Conservation (phyloP, 2,113 vertebrate genomes). For the Leptobrachium ailaonicum region DNA sequence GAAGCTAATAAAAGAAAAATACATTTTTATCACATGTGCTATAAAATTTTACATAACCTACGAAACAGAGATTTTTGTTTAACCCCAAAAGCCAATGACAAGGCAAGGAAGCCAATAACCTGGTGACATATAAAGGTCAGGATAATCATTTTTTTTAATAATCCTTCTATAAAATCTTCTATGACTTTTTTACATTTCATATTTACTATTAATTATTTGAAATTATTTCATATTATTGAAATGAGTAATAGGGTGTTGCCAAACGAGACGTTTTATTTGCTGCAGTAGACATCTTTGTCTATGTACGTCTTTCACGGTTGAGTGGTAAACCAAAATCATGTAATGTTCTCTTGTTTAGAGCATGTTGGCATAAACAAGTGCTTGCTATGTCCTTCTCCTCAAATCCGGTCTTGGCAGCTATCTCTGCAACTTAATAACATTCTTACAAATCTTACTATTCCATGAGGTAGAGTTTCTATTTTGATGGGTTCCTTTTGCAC, state of each 20-base stretch:
- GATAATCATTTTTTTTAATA: no score
- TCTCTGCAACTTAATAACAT: constrained; percentile 17
- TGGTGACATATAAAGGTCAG: no score
- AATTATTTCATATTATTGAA: neutral
- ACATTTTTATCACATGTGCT: no score
- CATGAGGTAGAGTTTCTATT: constrained; percentile 35
- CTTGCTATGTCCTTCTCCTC: constrained; percentile 23
- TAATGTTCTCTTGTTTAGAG: constrained; percentile 7
- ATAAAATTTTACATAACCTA: no score
- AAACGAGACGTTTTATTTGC: neutral
- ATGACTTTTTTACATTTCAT: no score
- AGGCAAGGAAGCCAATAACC: no score
- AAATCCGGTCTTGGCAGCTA: constrained; percentile 24
- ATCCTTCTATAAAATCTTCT: no score
- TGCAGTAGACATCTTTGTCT: constrained; percentile 2
- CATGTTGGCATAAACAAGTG: constrained; percentile 1
- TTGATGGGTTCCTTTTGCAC: neutral
- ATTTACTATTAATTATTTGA: neutral
- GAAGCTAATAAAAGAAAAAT: no score
- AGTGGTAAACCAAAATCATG: neutral
- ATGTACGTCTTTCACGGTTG: neutral
- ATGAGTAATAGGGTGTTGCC: neutral
- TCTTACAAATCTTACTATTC: constrained; percentile 24
- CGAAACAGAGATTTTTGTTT: no score
- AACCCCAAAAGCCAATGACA: no score